phyloP scores from a whole-genome alignment of 2,888 invertebrate species.

The Microplitis manilae region DNA sequence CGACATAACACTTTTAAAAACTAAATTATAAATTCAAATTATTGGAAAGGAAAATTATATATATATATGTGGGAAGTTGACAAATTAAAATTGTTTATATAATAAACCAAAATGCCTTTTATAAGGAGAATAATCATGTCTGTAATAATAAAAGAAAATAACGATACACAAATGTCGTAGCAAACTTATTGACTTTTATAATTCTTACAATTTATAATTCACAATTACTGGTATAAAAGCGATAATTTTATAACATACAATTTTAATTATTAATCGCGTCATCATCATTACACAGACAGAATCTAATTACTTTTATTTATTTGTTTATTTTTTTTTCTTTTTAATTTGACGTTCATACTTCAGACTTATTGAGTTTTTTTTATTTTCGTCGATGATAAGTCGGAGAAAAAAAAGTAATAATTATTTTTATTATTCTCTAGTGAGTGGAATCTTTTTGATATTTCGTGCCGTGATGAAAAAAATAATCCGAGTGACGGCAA shows the following conservation, averaged over 20 bases:
- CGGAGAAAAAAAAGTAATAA: neutral
- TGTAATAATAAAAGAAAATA: slow-evolving; percentile 41
- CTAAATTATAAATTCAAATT: slow-evolving; percentile 18
- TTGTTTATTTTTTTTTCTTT: neutral
- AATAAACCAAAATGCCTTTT: neutral
- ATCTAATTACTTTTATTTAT: neutral
- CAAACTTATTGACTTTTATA: slow-evolving; percentile 59
- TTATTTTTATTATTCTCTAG: neutral
- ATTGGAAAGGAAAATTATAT: slow-evolving; percentile 5
- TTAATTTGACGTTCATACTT: neutral
- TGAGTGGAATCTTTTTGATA: neutral
- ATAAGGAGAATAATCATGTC: neutral
- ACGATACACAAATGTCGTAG: slow-evolving; percentile 49
- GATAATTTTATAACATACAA: slow-evolving; percentile 22
- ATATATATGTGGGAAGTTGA: neutral
- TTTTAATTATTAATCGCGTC: slow-evolving; percentile 2
- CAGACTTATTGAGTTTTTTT: neutral
- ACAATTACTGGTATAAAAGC: slow-evolving; percentile 19
- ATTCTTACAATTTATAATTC: slow-evolving; percentile 34
- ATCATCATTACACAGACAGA: slow-evolving; percentile 1
- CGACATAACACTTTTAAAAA: slow-evolving; percentile 52
- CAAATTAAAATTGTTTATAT: slow-evolving; percentile 20
- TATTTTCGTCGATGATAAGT: too few relatives aligned
- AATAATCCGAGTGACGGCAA: neutral
- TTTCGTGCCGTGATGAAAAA: neutral